phyloP scores from a whole-genome alignment of 2,113 vertebrate genomes.

The Nibea albiflora region DNA sequence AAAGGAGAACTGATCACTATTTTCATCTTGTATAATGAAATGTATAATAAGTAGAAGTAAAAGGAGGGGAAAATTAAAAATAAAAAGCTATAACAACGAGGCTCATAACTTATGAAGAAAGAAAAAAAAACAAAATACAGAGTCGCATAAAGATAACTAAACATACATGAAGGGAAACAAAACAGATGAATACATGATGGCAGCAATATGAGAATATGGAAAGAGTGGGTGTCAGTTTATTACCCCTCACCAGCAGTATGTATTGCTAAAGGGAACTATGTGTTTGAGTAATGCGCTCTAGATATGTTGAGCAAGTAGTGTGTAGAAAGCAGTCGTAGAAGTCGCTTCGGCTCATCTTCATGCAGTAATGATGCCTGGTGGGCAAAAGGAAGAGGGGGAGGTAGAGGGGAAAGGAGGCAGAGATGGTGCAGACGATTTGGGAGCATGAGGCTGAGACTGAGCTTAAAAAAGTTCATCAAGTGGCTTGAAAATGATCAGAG shows the following conservation, averaged over 20 bases:
- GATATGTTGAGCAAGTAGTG: conserved; percentile 11
- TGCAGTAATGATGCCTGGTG: conserved; percentile 42
- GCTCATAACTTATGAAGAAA: background rate
- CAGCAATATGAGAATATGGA: background rate
- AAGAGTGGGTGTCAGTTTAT: conserved; percentile 7
- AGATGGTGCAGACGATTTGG: conserved; percentile 6
- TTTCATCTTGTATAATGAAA: background rate
- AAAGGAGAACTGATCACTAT: background rate
- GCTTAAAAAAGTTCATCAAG: conserved; percentile 35
- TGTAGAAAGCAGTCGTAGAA: conserved; percentile 10
- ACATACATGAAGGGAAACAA: background rate
- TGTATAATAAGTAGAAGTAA: background rate
- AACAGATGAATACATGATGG: background rate
- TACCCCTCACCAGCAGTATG: background rate
- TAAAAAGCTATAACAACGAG: background rate
- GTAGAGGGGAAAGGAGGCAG: background rate
- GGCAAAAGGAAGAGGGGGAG: background rate
- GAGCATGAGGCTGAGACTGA: conserved; percentile 23
- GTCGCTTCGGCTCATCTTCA: conserved; percentile 4
- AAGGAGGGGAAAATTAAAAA: background rate
- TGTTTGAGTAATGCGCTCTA: conserved; percentile 19
- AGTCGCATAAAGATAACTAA: background rate
- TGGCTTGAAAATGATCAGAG: conserved; percentile 42
- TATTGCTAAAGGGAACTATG: background rate
- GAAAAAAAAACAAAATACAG: background rate